Conservation (phyloP, 1,140 invertebrate genomes). For the Drosophila tani region DNA sequence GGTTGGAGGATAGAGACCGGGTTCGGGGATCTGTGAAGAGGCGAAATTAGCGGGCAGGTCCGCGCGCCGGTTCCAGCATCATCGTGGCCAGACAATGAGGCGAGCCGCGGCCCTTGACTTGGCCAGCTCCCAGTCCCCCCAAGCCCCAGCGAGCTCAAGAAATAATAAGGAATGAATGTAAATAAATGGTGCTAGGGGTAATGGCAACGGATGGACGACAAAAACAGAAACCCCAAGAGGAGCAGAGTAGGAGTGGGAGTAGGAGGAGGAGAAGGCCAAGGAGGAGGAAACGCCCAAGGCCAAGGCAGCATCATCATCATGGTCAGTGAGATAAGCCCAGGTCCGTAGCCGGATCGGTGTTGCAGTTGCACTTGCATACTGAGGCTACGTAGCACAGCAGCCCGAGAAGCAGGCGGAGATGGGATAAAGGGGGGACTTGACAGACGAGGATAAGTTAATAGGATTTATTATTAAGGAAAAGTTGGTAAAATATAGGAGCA, state of each 20-base stretch:
- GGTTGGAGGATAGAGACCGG: background rate
- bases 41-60: conserved; percentile 73
- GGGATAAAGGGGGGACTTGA: background rate
- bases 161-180: conserved; percentile 69
- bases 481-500: no score
- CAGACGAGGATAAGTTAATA: background rate
- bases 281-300: conserved; percentile 65
- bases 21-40: conserved; percentile 68
- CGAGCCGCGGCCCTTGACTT: conserved; percentile 76
- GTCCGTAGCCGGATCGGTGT: conserved; percentile 30
- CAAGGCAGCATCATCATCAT: conserved; percentile 64
- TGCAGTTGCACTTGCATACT: conserved; percentile 34
- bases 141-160: conserved; percentile 21
- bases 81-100: conserved; percentile 77
- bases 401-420: conserved; percentile 12
- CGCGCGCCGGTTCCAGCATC: conserved; percentile 22
- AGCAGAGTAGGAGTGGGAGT: conserved; percentile 1
- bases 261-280: background rate
- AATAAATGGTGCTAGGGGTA: conserved; percentile 71
- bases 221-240: conserved; percentile 53
- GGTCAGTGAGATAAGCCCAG: conserved; percentile 49
- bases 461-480: background rate
- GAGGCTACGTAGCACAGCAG: conserved; percentile 73
- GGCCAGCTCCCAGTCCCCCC: conserved; percentile 27
- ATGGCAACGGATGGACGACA: conserved; percentile 63